Percentiles rank a stretch among this genome's conserved stretches.
phyloP scores from a whole-genome alignment of 37 sponge, comb jelly and placozoan species.

The Aplysina aerophoba region DNA sequence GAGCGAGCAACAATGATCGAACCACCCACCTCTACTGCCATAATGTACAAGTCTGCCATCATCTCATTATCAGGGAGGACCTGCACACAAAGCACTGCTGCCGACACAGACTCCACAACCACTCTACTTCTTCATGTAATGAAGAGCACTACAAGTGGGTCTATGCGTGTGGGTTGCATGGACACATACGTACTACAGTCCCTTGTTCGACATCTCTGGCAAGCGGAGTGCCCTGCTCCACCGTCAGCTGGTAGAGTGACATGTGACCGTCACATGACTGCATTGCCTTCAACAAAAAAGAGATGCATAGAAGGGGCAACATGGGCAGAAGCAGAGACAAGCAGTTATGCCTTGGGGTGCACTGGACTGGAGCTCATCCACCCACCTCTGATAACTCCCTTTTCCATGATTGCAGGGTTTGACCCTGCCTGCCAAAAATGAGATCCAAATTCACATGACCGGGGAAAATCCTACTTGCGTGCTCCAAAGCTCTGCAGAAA shows the following conservation, averaged over 20 bases:
- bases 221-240: slow-evolving; percentile 76
- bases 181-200: slow-evolving; percentile 41
- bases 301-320: not conserved
- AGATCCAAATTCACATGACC: slow-evolving; percentile 61
- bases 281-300: slow-evolving; percentile 29
- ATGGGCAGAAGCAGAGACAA: too few relatives aligned
- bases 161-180: not conserved
- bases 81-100: slow-evolving; percentile 7
- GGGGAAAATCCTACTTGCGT: slow-evolving; percentile 51
- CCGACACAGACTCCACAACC: too few relatives aligned
- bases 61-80: slow-evolving; percentile 35
- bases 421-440: slow-evolving; percentile 81
- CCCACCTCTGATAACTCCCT: slow-evolving; percentile 41
- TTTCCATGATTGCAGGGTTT: slow-evolving; percentile 50
- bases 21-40: slow-evolving; percentile 26
- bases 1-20: not conserved
- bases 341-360: too few relatives aligned
- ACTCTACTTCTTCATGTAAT: too few relatives aligned
- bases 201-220: slow-evolving; percentile 44
- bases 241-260: slow-evolving; percentile 84
- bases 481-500: slow-evolving; percentile 35
- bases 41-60: slow-evolving; percentile 36
- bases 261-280: slow-evolving; percentile 63
- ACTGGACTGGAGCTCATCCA: too few relatives aligned
- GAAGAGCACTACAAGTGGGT: not conserved